Conservation (phyloP, 2,797 vertebrate species). For the Centropyge bicolor region DNA sequence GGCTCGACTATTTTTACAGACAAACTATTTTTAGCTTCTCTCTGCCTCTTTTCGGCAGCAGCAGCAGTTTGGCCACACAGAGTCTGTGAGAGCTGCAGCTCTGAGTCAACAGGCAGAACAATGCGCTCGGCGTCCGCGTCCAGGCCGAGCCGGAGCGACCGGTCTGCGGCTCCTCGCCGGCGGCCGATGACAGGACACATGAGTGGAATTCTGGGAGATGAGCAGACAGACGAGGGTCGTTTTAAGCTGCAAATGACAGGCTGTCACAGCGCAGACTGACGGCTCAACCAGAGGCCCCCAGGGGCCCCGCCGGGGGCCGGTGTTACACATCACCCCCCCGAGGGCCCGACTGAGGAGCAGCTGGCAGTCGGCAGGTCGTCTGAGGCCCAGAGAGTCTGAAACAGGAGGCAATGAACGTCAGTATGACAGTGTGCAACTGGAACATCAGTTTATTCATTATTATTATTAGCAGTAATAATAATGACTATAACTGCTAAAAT, state of each 20-base stretch:
- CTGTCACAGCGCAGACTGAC: constrained; percentile 16
- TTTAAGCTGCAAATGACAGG: constrained; percentile 50
- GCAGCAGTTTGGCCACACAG: constrained; percentile 55
- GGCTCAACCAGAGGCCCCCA: background rate
- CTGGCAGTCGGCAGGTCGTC: too few species aligned
- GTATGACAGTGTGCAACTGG: too few species aligned
- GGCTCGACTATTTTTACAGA: constrained; percentile 57
- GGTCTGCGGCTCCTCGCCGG: constrained; percentile 57
- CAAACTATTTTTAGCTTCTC: constrained; percentile 61
- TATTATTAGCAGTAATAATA: too few species aligned
- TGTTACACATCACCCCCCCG: background rate
- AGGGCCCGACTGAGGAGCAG: background rate
- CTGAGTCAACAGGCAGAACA: constrained; percentile 61
- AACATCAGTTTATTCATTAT: too few species aligned
- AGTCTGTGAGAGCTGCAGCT: constrained; percentile 44
- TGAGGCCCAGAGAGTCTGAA: too few species aligned
- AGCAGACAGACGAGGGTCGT: constrained; percentile 29
- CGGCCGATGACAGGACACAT: constrained; percentile 75
- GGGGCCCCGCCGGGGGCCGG: constrained; percentile 8
- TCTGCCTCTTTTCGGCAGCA: constrained; percentile 24
- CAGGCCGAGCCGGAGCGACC: constrained; percentile 32
- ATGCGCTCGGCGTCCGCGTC: constrained; percentile 30
- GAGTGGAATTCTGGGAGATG: constrained; percentile 73
- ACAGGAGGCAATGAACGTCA: too few species aligned
- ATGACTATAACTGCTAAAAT: too few species aligned